A percentile compares a stretch with the other conserved stretches of the same genome.
These are phyloP conservation scores for Sciurus niger DNA, from an alignment of 2,113 vertebrate genomes.

Conservation along the genomic window DNA sequence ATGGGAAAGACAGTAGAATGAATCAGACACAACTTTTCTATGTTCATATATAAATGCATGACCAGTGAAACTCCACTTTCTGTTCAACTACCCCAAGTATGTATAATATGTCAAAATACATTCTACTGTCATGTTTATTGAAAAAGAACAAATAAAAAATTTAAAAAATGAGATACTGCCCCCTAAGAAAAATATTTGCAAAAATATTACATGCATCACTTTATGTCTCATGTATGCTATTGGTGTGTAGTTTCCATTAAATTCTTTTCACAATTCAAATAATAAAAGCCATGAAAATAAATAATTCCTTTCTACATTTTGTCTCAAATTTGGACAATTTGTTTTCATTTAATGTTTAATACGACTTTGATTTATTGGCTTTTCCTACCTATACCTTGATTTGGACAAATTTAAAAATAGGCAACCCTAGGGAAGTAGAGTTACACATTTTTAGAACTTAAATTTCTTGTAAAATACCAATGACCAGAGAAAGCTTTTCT, in stretches of 20 bases:
- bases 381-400: neutral
- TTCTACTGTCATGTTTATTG: no score
- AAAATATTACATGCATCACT: neutral
- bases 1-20: no score
- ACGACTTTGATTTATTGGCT: neutral
- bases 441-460: neutral
- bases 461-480: neutral
- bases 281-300: neutral
- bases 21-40: no score
- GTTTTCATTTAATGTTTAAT: neutral
- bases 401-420: constrained; percentile 4
- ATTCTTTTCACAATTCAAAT: neutral
- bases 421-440: neutral
- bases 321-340: neutral
- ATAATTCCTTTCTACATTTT: neutral
- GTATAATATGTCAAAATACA: no score
- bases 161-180: no score
- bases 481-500: neutral
- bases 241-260: neutral
- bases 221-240: constrained; percentile 3
- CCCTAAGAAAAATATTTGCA: neutral
- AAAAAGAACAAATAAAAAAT: no score
- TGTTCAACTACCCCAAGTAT: no score
- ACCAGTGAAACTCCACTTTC: no score
- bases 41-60: no score